These are phyloP conservation scores for Zonitis immaculata DNA, from an alignment of 2,888 invertebrate species.

Conservation along the genomic window DNA sequence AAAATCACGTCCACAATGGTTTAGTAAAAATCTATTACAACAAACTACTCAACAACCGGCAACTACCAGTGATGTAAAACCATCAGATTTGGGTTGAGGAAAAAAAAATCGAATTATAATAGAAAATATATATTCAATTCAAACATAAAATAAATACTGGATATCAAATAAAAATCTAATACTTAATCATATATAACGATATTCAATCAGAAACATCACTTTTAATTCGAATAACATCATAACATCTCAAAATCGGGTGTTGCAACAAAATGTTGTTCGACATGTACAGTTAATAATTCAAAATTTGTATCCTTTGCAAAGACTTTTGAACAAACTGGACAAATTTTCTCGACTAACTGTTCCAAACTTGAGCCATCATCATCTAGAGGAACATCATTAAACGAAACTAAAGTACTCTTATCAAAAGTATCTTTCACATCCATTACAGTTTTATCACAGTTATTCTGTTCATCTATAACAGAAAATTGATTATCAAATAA, in stretches of 20 bases:
- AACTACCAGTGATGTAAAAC: constrained; percentile 68
- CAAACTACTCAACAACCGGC: constrained; percentile 69
- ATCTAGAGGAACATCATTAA: neutral
- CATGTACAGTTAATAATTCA: constrained; percentile 67
- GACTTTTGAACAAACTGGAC: constrained; percentile 69
- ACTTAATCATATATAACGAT: neutral
- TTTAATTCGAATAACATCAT: too few species aligned
- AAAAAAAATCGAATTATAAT: neutral
- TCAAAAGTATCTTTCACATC: constrained; percentile 17
- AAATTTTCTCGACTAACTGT: constrained; percentile 53
- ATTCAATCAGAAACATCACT: too few species aligned
- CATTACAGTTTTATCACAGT: neutral
- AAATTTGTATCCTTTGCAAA: constrained; percentile 58
- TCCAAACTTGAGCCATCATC: neutral
- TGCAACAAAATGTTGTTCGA: constrained; percentile 70
- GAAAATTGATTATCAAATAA: neutral
- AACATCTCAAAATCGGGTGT: constrained; percentile 27
- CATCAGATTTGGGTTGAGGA: constrained; percentile 62
- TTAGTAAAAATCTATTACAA: constrained; percentile 77
- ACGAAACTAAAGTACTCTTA: constrained; percentile 24
- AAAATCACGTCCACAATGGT: constrained; percentile 83
- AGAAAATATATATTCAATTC: neutral
- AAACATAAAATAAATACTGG: neutral
- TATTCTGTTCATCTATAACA: neutral
- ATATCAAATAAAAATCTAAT: neutral